Base-by-base conservation (phyloP, 2,797 vertebrate species). In the Gambelia wislizenii region DNA sequence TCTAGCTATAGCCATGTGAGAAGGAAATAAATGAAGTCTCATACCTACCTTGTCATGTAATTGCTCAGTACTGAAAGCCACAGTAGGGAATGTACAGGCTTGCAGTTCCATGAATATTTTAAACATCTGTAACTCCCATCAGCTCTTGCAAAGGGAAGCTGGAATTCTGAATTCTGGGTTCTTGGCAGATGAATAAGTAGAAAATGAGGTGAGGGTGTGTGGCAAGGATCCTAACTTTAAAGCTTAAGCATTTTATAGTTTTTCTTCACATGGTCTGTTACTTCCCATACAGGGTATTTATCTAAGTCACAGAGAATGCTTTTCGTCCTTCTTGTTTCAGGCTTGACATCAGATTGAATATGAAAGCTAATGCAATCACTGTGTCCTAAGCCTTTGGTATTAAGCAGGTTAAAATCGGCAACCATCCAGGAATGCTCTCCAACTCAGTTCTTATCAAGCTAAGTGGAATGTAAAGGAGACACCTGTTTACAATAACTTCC, bases 221-320 rank as follows among this genome's bases (percentile, higher is more conserved):
- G 47, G 39, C 56, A 39, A 27, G 14, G 18, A 69, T 33, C 85
- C 75, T 86, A 33, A 47, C 89, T 92, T 91, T 92, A 94, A 90
- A 89, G 89, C 77, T 89, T 49, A 70, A 75, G 80, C 0, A 18
- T 3, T 36, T 69, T 79, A 27, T 61, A 18, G 25, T 42, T 92
- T 92, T 33, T 33, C 52, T 85, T 72, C 82, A 42, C 56, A 1
- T 36, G 47, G 8, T 79, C 89, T 93, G 88, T 87, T 85, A 67
- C 20, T 80, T 91, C 89, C 78, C 0, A 0, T 30, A 1, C 59
- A 79, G 85, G 86, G n/a, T 61, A 76, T 92, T 92, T 94, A 49
- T 56, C 89, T 89, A 7, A 85, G 88, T 90, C 74, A 75, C 86
- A 89, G 20, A 89, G 52, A 86, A 79, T 77, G 75, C 1, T 92